Conservation (phyloP, 1,140 invertebrate species). For the Drosophila elegans region DNA sequence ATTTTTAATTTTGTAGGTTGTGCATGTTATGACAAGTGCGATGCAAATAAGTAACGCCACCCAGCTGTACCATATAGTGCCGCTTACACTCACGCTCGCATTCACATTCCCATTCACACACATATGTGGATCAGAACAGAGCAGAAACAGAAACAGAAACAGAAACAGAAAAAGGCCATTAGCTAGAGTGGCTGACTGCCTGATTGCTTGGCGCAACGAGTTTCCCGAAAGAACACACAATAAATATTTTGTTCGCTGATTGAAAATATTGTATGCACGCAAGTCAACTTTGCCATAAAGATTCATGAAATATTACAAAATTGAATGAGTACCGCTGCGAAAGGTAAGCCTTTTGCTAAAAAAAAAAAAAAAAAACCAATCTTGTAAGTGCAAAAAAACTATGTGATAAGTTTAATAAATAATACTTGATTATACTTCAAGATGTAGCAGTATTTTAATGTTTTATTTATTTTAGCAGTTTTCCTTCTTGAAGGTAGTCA, state of each 20-base stretch:
- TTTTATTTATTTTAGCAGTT: no score
- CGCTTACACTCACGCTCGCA: background rate
- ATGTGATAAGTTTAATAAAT: no score
- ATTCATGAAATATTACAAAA: conserved; percentile 2
- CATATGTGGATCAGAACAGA: no score
- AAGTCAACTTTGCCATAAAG: background rate
- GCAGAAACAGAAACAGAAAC: conserved; percentile 2
- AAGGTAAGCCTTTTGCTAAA: background rate
- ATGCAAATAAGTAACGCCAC: conserved; percentile 44
- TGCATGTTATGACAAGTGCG: conserved; percentile 57
- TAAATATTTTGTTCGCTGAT: conserved; percentile 31
- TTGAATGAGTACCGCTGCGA: background rate
- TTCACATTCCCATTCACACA: no score
- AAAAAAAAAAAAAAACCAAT: background rate
- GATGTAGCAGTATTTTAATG: no score
- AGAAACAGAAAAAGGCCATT: conserved; percentile 47
- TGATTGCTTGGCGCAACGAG: conserved; percentile 28
- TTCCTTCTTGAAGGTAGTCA: no score
- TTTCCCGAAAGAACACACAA: conserved; percentile 14
- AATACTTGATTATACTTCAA: no score
- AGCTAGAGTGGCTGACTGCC: conserved; percentile 36
- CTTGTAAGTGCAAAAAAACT: background rate
- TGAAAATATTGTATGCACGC: conserved; percentile 23
- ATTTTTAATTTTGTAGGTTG: conserved; percentile 67
- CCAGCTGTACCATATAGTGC: background rate